Conservation (phyloP, 2,888 invertebrate genomes). For the Dicyrtoma fusca region DNA sequence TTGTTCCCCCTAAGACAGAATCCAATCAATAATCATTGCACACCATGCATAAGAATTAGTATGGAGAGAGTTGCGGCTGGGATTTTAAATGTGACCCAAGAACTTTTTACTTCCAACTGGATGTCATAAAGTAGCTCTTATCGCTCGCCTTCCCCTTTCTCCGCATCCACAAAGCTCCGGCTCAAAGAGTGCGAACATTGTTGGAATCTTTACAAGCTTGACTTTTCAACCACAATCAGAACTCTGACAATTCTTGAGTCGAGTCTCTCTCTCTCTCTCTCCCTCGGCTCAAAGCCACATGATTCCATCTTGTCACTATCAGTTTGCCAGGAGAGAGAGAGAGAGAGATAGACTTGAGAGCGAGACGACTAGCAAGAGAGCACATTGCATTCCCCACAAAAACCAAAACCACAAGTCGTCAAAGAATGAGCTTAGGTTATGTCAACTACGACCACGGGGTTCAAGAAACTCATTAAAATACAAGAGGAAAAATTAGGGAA, state of each 20-base stretch:
- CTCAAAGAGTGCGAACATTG: conserved; percentile 5
- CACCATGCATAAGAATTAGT: conserved; percentile 50
- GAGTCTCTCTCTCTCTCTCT: background rate
- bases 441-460: conserved; percentile 13
- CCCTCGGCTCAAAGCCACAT: background rate
- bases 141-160: conserved; percentile 9
- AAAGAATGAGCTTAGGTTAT: conserved; percentile 19
- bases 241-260: conserved; percentile 17
- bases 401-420: background rate
- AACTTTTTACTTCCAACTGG: conserved; percentile 22
- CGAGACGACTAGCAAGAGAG: background rate
- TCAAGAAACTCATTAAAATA: conserved; percentile 19
- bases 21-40: conserved; percentile 51
- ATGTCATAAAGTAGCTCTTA: conserved; percentile 35
- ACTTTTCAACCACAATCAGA: conserved; percentile 23
- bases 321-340: conserved; percentile 5
- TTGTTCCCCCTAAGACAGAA: conserved; percentile 22
- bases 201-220: conserved; percentile 18
- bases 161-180: no score
- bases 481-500: conserved; percentile 19
- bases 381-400: background rate
- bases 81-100: conserved; percentile 36
- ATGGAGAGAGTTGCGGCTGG: conserved; percentile 1
- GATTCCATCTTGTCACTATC: conserved; percentile 24
- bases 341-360: background rate